Evolutionary conservation across 1,140 invertebrate genomes (phyloP).

Genomic region (Drosophila insularis): DNA sequence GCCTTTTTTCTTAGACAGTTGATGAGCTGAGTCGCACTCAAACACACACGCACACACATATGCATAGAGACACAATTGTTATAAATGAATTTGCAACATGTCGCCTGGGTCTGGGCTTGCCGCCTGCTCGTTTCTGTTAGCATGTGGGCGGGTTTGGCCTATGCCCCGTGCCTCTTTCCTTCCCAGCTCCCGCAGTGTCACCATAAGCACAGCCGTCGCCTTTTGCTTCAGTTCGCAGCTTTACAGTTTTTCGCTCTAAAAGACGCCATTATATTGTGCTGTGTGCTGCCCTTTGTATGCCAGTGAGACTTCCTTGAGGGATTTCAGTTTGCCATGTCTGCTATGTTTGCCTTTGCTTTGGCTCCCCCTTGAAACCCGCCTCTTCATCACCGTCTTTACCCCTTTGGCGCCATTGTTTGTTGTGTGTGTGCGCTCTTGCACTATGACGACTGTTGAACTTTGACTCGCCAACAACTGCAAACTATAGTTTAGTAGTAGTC

Average conservation of each 20-base stretch:
- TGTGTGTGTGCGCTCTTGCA: slow-evolving; percentile 47
- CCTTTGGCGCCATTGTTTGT: slow-evolving; percentile 9
- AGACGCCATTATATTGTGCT: slow-evolving; percentile 19
- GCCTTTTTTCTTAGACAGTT: slow-evolving; percentile 51
- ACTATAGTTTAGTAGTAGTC: not conserved
- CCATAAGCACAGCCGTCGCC: not conserved
- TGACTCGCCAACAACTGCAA: slow-evolving; percentile 29
- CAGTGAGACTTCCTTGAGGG: slow-evolving; percentile 54
- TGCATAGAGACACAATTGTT: slow-evolving; percentile 51
- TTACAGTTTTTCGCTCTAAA: slow-evolving; percentile 24
- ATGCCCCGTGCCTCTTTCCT: not conserved
- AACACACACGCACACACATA: slow-evolving; percentile 19
- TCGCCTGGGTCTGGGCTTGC: slow-evolving; percentile 19
- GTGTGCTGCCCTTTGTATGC: slow-evolving; percentile 42
- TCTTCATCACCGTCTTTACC: slow-evolving; percentile 11
- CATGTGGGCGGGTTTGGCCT: slow-evolving; percentile 66
- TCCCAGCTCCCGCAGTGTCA: not conserved
- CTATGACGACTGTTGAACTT: slow-evolving; percentile 72
- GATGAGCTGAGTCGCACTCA: slow-evolving; percentile 49
- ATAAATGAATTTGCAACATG: slow-evolving; percentile 73
- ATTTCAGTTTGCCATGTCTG: slow-evolving; percentile 51
- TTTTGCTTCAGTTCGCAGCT: slow-evolving; percentile 27
- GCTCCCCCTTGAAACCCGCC: not conserved
- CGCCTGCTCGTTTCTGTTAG: slow-evolving; percentile 45
- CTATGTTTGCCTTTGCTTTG: slow-evolving; percentile 19